Evolutionary conservation across 35 echinoderm and acorn worm genomes (phyloP), one percentile per base, ranked within the genome.

Genomic region (Lytechinus variegatus): DNA sequence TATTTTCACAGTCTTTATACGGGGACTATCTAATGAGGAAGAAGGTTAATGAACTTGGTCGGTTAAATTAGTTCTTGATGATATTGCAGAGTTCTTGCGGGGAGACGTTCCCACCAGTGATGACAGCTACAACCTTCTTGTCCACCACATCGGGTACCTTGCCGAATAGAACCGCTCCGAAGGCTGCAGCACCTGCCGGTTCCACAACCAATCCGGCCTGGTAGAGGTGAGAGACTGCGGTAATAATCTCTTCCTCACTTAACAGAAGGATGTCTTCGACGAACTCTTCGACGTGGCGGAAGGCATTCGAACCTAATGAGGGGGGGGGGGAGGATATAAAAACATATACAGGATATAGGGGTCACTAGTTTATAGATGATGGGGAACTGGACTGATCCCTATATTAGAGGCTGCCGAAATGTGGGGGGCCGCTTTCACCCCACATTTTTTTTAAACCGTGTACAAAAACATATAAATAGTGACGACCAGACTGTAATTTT

Each of bases 171-270:
- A 99, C 89, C 12, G 96, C 96, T 66, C 96, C 96, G 72, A 99
- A 99, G 3, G 98, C 98, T 21, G 98, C 98, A 7, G 98, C 98
- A 27, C 98, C 98, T 5, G 98, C 92, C 12, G 98, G 98, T 54
- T 99, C 98, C 8, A 99, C 98, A 44, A 97, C 95, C 5, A 99
- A 55, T 6, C 98, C 98, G 54, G 94, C 86, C 10, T 96, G 57
- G 71, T 97, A 99, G 27, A 99, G 72, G 28, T 29, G 57, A 28
- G 94, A 87, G 5, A 95, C 94, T 10, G 98, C 98, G 27, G 54
- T 13, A 8, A 97, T 61, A 28, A 99, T 95, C 56, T 99, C 96
- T 16, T 97, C 95, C 53, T 99, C 98, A 16, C 71, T 95, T 0
- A 99, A 93, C 24, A 99, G 55, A 0, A 99, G n/a, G 0, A 99